Base-by-base conservation (phyloP, 2,888 invertebrate genomes). In the Ceraclea dissimilis region DNA sequence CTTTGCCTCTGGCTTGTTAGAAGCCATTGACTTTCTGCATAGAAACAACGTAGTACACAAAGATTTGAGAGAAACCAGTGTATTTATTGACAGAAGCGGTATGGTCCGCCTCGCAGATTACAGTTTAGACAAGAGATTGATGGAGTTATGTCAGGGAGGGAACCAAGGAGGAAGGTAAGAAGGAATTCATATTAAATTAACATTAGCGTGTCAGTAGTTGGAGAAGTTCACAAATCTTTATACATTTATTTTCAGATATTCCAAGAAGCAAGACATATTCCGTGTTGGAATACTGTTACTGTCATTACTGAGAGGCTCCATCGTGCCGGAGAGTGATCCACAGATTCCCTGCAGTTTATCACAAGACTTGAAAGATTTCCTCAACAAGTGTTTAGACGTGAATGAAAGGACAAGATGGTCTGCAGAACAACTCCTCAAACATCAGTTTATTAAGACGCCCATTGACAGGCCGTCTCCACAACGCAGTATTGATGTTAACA, bases 21-120 rank as follows among this genome's bases (percentile, higher is more conserved):
- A 82, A 52, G 91, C 88, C 13, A 71, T 94, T 31, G 81, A 83
- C 39, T 91, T 85, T 68, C 74, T 95, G 55, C 94, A 95, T 68
- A 80, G 84, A 64, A 87, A 86, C 60, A 87, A 88, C 62, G 84
- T 93, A 1, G 83, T 91, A 16, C 93, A 95, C 69, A 85, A 86
- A 66, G 86, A 90, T 70, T 72, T 95, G n/a, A 74, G 86, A 58
- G 84, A 84, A 64, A 82, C 84, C 18, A 86, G 84, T 62, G 82
- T 91, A 54, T 87, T 84, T 67, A 74, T 92, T 68, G 87, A 87
- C 64, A 79, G 81, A 50, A 71, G 71, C 54, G 88, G 88, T 47
- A 74, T 67, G 16, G 76, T 77, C 1, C 72, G 82, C 67, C 64
- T 90, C 55, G 79, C 84, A 2, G 87, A 88, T 63, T 88, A 84